A percentile compares a stretch with the other conserved stretches of the same genome.
Evolutionary conservation across 2,888 invertebrate species (phyloP).

Genomic region (Spilosoma lubricipeda): DNA sequence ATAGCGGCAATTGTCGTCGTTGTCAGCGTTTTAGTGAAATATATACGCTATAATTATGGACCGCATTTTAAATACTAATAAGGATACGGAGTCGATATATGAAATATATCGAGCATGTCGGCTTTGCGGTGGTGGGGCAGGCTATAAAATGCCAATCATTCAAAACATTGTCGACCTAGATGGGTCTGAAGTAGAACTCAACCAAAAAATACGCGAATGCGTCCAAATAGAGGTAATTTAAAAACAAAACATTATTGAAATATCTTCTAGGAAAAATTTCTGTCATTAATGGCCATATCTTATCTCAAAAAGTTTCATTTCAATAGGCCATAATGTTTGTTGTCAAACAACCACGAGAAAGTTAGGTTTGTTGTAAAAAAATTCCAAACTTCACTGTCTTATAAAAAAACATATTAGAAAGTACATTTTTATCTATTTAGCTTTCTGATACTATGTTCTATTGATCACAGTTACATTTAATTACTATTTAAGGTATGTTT

Average conservation of each 20-base stretch:
- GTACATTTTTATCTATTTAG: too few relatives aligned
- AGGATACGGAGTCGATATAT: conserved; percentile 74
- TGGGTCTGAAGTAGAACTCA: conserved; percentile 68
- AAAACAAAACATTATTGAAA: not conserved
- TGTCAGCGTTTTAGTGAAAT: conserved; percentile 18
- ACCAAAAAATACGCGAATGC: conserved; percentile 79
- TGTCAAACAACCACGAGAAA: conserved; percentile 45
- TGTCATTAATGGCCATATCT: not conserved
- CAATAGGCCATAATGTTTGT: conserved; percentile 34
- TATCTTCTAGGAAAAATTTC: not conserved
- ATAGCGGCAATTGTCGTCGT: conserved; percentile 54
- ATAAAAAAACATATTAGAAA: not conserved
- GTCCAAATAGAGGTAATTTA: conserved; percentile 78
- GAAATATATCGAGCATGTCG: conserved; percentile 82
- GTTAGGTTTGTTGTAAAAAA: not conserved
- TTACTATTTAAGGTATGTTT: too few relatives aligned
- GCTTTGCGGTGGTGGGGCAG: conserved; percentile 80
- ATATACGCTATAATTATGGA: conserved; percentile 64
- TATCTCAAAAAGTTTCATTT: not conserved
- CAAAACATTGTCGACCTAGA: conserved; percentile 72
- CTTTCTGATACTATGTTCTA: not conserved
- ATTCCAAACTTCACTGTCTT: not conserved
- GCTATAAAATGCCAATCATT: conserved; percentile 84
- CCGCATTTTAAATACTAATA: conserved; percentile 56
- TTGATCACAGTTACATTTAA: not conserved